phyloP scores from a whole-genome alignment of 2,888 invertebrate species.

The Parnassius orleans region DNA sequence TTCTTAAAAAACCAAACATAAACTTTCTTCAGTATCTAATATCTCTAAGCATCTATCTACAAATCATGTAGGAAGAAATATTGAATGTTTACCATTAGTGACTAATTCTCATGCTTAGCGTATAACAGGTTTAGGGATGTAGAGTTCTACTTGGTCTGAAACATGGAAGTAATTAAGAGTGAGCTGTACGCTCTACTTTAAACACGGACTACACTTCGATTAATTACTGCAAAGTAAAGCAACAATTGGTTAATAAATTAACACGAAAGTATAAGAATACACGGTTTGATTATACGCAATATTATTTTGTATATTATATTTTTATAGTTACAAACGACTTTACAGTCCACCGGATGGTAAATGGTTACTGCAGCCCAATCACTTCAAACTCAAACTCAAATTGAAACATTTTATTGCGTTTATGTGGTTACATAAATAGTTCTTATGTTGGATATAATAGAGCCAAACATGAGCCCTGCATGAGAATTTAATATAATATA shows the following conservation, averaged over 20 bases:
- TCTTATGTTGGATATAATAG: too few relatives aligned
- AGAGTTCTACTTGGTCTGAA: slow-evolving; percentile 14
- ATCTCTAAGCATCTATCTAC: neutral
- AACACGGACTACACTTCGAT: slow-evolving; percentile 20
- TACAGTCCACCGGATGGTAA: too few relatives aligned
- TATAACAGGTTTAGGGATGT: slow-evolving; percentile 21
- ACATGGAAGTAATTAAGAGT: slow-evolving; percentile 26
- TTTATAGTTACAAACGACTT: neutral
- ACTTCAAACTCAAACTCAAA: too few relatives aligned
- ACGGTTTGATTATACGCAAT: neutral
- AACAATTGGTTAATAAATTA: slow-evolving; percentile 19
- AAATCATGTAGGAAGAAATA: neutral
- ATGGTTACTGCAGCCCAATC: too few relatives aligned
- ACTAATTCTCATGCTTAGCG: slow-evolving; percentile 15
- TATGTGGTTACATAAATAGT: too few relatives aligned
- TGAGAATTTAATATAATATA: too few relatives aligned
- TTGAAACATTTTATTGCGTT: too few relatives aligned
- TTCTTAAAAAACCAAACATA: too few relatives aligned
- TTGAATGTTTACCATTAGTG: slow-evolving; percentile 11
- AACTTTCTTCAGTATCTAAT: too few relatives aligned
- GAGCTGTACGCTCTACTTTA: slow-evolving; percentile 15
- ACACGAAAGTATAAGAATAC: slow-evolving; percentile 17
- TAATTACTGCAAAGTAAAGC: slow-evolving; percentile 19
- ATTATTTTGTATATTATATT: neutral
- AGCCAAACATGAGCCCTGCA: too few relatives aligned